These are phyloP conservation scores for Scaptomyza flava DNA, from an alignment of 2,888 invertebrate species.

Conservation along the genomic window DNA sequence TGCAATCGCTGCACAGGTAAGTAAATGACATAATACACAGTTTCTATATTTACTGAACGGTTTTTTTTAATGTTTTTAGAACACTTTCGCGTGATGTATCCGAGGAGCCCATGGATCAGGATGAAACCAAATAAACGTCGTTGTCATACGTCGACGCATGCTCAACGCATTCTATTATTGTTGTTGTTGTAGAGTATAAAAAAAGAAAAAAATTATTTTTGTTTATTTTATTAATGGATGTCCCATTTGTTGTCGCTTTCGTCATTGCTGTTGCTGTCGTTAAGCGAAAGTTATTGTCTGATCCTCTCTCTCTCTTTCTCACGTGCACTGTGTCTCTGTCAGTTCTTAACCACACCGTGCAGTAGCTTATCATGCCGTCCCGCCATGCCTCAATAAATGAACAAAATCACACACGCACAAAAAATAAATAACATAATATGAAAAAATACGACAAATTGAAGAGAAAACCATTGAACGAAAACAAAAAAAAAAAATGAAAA, in stretches of 20 bases:
- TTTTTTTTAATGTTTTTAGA: constrained; percentile 79
- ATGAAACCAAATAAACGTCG: constrained; percentile 88
- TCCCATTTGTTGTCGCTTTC: constrained; percentile 50
- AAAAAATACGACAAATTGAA: constrained; percentile 8
- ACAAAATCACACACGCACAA: constrained; percentile 2
- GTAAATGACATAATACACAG: background rate
- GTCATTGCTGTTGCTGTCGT: constrained; percentile 19
- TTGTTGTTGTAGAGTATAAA: constrained; percentile 70
- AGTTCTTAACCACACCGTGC: constrained; percentile 7
- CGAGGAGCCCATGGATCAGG: constrained; percentile 94
- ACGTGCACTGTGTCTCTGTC: constrained; percentile 15
- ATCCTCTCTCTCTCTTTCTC: constrained; percentile 24
- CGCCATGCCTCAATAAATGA: background rate
- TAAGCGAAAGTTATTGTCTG: constrained; percentile 14
- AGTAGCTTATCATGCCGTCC: constrained; percentile 6
- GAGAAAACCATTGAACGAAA: constrained; percentile 45
- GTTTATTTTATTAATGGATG: constrained; percentile 65
- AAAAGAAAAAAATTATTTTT: constrained; percentile 60
- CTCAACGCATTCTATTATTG: constrained; percentile 72
- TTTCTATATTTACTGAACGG: background rate
- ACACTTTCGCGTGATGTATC: constrained; percentile 89
- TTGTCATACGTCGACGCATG: constrained; percentile 37
- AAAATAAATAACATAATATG: constrained; percentile 11
- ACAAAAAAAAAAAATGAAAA: constrained; percentile 21
- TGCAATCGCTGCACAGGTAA: constrained; percentile 87